Conservation (phyloP, 2,113 vertebrate genomes). For the Chionis minor region DNA sequence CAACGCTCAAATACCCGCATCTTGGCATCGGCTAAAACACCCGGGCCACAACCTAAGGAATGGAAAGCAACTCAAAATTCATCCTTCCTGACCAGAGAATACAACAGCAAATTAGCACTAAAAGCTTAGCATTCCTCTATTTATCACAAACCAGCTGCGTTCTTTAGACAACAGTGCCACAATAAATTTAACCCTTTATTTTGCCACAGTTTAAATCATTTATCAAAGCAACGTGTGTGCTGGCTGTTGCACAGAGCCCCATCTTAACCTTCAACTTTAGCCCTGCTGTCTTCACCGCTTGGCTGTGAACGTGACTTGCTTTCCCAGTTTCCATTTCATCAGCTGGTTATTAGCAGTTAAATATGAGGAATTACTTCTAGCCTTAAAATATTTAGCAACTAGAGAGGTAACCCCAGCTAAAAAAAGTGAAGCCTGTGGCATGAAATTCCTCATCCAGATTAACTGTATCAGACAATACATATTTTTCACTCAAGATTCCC, state of each 20-base stretch:
- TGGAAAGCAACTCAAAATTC: background rate
- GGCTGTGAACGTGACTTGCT: background rate
- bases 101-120: background rate
- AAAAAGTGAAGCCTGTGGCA: background rate
- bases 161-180: background rate
- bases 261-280: background rate
- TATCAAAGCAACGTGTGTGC: accelerated
- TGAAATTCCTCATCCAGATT: background rate
- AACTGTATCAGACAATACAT: background rate
- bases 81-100: background rate
- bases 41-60: slow-evolving; percentile 84
- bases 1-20: slow-evolving; percentile 89
- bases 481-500: background rate
- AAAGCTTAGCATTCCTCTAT: background rate
- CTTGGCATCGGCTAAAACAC: slow-evolving; percentile 91
- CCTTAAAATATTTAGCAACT: background rate
- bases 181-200: background rate
- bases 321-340: background rate
- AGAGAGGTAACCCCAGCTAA: background rate
- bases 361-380: background rate
- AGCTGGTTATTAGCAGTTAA: background rate
- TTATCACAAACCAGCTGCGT: background rate
- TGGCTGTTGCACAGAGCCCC: background rate
- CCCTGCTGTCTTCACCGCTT: background rate
- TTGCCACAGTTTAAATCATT: background rate